phyloP scores from a whole-genome alignment of 2,888 invertebrate genomes.

The Junonia oenone region DNA sequence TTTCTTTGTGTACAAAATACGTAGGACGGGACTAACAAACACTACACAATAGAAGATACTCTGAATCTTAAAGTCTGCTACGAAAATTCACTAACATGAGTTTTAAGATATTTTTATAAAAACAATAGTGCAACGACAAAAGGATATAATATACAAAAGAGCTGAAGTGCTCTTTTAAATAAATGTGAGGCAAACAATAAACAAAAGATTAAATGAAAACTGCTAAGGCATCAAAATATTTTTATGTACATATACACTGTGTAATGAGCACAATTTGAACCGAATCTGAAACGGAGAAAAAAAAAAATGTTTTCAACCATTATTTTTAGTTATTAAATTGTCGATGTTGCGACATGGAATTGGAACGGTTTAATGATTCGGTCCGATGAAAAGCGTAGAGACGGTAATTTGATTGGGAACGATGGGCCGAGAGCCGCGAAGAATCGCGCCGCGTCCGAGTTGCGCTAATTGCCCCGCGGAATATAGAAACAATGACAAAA shows the following conservation, averaged over 20 bases:
- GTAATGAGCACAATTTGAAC: background rate
- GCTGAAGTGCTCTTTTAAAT: background rate
- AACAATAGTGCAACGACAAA: background rate
- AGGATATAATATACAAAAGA: background rate
- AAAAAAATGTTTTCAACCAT: slow-evolving; percentile 18
- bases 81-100: background rate
- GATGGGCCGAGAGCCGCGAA: slow-evolving; percentile 44
- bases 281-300: background rate
- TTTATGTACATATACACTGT: background rate
- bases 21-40: background rate
- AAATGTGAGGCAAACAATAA: background rate
- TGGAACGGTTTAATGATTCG: slow-evolving; percentile 53
- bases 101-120: background rate
- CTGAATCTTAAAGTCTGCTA: background rate
- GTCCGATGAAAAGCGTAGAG: slow-evolving; percentile 42
- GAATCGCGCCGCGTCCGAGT: slow-evolving; percentile 55
- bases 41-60: background rate
- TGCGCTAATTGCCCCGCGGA: slow-evolving; percentile 74
- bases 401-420: slow-evolving; percentile 67
- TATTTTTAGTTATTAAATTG: slow-evolving; percentile 61
- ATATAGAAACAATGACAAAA: slow-evolving; percentile 78
- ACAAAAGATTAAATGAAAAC: too few species aligned
- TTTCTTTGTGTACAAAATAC: background rate
- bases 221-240: too few species aligned
- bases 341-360: slow-evolving; percentile 54